phyloP scores from a whole-genome alignment of 1,140 invertebrate species.

The Microplitis demolitor region DNA sequence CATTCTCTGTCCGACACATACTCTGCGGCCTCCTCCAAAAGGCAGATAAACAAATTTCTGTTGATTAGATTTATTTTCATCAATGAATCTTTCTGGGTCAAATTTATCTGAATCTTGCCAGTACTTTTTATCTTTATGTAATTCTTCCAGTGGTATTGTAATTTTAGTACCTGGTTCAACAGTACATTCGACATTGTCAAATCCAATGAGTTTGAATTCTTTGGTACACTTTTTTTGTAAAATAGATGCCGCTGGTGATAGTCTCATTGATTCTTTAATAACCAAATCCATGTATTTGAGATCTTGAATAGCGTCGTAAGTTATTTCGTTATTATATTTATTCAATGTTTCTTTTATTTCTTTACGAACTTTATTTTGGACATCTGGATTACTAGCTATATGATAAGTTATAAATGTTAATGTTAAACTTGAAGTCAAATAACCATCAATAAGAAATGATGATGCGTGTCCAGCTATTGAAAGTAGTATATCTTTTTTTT shows the following conservation, averaged over 20 bases:
- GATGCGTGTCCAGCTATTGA: slow-evolving; percentile 34
- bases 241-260: slow-evolving; percentile 43
- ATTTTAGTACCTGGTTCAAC: slow-evolving; percentile 42
- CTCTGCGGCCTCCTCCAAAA: slow-evolving; percentile 65
- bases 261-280: slow-evolving; percentile 56
- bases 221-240: slow-evolving; percentile 45
- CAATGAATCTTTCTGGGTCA: slow-evolving; percentile 70
- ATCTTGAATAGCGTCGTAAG: slow-evolving; percentile 64
- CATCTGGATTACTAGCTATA: slow-evolving; percentile 55
- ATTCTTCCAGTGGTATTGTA: slow-evolving; percentile 45
- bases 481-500: not conserved
- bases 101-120: slow-evolving; percentile 69
- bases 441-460: slow-evolving; percentile 54
- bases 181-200: slow-evolving; percentile 29
- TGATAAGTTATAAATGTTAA: slow-evolving; percentile 38
- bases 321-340: slow-evolving; percentile 61
- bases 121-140: slow-evolving; percentile 60
- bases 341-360: slow-evolving; percentile 58
- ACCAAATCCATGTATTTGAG: slow-evolving; percentile 66
- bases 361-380: slow-evolving; percentile 58
- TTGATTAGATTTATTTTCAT: slow-evolving; percentile 48
- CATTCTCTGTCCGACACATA: slow-evolving; percentile 64
- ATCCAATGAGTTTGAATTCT: slow-evolving; percentile 39
- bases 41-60: slow-evolving; percentile 60
- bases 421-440: slow-evolving; percentile 60